Base-by-base conservation (phyloP, 2,888 invertebrate species). In the Heliconius ismenius region DNA sequence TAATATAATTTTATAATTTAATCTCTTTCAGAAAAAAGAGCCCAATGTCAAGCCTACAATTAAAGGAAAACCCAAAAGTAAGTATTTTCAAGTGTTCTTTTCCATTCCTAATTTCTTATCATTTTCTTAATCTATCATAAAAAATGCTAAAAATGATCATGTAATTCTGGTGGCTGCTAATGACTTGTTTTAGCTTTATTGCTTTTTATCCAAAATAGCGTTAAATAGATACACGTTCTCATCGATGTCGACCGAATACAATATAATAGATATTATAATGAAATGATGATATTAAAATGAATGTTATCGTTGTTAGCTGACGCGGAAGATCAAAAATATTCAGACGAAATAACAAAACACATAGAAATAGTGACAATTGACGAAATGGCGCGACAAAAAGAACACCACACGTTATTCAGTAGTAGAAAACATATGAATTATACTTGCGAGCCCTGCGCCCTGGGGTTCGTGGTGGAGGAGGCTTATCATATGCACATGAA, bases 341-440 rank as follows among this genome's bases (percentile, higher is more conserved):
- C 87, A 0, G 87, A 87, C 10, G 86, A 87, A 4, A 81, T 87
- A 10, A 83, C 82, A 0, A 83, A 81, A 62, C 82, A 87, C 68
- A 85, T 89, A n/a, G 85, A 89, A 68, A 86, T 89, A 43, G 86
- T 88, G 54, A 88, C 86, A 0, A 89, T 89, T 21, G 81, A 83
- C 0, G 89, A 89, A 15, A 82, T 83, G 39, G 86, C 86, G 75
- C 77, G 89, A 0, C 81, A 81, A 68, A 63, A 78, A 10, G 89
- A 89, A 70, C 83, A 85, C 65, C 69, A 74, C 4, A 84, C 83
- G 64, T 75, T 80, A 6, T 74, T 85, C 58, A 81, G 78, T 63
- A 76, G 80, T 0, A 80, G 87, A 0, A 79, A 79, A 7, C 87
- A 87, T 63, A 87, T 88, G 86, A 81, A 82, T 3, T 84, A 85